Base-by-base conservation (phyloP, 2,113 vertebrate genomes). In the Cyprinus carpio region DNA sequence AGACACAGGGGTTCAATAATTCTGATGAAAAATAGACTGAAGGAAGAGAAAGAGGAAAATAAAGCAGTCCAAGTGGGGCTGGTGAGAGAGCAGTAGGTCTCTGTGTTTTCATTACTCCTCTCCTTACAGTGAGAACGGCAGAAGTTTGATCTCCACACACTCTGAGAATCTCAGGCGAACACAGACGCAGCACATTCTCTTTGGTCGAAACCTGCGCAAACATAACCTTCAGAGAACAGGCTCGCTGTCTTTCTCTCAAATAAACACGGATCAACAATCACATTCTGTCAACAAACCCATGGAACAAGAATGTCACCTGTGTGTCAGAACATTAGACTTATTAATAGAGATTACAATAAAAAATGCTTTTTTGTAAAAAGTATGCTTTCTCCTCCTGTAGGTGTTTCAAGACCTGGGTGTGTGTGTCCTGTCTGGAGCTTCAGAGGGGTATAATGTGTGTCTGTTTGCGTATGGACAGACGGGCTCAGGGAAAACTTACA, bases 381-480 rank as follows among this genome's bases (percentile, higher is more conserved):
- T 67, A 8, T 69, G 76, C 51, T 23, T 6, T 72, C 74, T 79
- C 60, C n/a, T 54, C 20, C 34, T 86, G 51, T 92, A 99, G 98
- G 95, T 99, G 87, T 99, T 99, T 91, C 97, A 96, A 92, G 98
- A 99, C 89, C 94, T 99, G 92, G 98, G 98, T 20, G 96, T 95
- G 84, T 96, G 95, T 7, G 97, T 99, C 49, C 92, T 99, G 76
- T 95, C 96, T 0, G 97, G 96, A 89, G 98, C 97, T 4, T 94
- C 96, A 37, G 94, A 94, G 91, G 98, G 98, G 82, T 99, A 99
- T 92, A 99, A 99, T n/a, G 97, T 99, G 87, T 98, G 98, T 88
- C 94, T 99, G 84, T 98, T 99, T 94, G 98, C 98, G 4, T 99
- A 99, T 76, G 98, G 98, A 79, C 98, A 99, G 92, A 99, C 98